Conservation (phyloP, 2,888 invertebrate species). For the Zonitis immaculata region DNA sequence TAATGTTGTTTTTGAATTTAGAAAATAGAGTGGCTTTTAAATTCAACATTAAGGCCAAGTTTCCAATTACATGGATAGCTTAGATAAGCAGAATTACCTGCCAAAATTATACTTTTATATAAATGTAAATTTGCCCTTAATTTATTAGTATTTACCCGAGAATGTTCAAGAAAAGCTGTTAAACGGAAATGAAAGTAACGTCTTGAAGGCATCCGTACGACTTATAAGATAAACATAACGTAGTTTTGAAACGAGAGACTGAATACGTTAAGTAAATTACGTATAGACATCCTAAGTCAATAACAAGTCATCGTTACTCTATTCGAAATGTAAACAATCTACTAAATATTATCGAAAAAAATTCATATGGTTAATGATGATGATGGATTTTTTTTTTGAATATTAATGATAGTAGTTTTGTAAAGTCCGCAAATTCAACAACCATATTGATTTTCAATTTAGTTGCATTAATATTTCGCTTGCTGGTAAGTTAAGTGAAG, state of each 20-base stretch:
- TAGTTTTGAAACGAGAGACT: no score
- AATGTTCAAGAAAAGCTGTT: conserved; percentile 14
- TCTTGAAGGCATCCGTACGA: conserved; percentile 19
- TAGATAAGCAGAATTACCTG: conserved; percentile 21
- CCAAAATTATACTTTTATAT: conserved; percentile 22
- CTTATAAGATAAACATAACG: conserved; percentile 16
- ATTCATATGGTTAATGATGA: background rate
- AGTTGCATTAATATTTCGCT: conserved; percentile 46
- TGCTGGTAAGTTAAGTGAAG: conserved; percentile 44
- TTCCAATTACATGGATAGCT: conserved; percentile 19
- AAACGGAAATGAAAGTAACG: conserved; percentile 20
- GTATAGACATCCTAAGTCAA: conserved; percentile 19
- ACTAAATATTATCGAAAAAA: background rate
- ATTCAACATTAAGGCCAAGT: conserved; percentile 9
- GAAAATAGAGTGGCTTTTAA: conserved; percentile 18
- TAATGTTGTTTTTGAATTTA: conserved; percentile 20
- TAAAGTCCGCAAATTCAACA: conserved; percentile 19
- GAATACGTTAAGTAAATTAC: conserved; percentile 22
- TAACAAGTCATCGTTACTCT: conserved; percentile 15
- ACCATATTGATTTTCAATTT: conserved; percentile 45
- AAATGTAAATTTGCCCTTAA: conserved; percentile 17
- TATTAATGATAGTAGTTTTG: no score
- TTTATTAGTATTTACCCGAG: conserved; percentile 17
- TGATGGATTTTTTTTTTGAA: no score
- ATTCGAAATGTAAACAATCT: conserved; percentile 21